A percentile compares a stretch with the other conserved stretches of the same genome.
These are phyloP conservation scores for Temnothorax curvispinosus DNA, from an alignment of 1,140 invertebrate species.

Conservation along the genomic window DNA sequence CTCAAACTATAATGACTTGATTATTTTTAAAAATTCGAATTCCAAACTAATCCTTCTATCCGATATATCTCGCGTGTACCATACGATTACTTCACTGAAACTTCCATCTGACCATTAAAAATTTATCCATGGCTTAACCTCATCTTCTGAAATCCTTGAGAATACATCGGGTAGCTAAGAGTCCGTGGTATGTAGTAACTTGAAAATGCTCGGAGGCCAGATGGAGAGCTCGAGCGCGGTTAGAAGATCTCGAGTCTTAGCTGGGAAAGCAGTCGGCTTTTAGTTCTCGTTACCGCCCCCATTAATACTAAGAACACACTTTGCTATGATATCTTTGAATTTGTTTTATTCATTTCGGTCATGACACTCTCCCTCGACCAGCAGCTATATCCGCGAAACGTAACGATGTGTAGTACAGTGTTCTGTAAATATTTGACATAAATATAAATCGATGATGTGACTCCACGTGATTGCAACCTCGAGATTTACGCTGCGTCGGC, in stretches of 20 bases:
- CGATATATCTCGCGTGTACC: conserved; percentile 68
- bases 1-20: neutral
- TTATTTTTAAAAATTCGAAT: conserved; percentile 34
- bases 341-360: conserved; percentile 48
- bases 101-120: conserved; percentile 70
- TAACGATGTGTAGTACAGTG: neutral
- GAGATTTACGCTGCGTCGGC: conserved; percentile 13
- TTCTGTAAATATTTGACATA: conserved; percentile 41
- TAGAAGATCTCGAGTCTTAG: conserved; percentile 50
- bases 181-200: conserved; percentile 63
- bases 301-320: conserved; percentile 48
- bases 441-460: conserved; percentile 32
- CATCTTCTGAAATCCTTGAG: conserved; percentile 60
- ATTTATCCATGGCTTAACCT: conserved; percentile 73
- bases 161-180: conserved; percentile 39
- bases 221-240: conserved; percentile 59
- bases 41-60: conserved; percentile 46
- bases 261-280: conserved; percentile 39
- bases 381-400: neutral
- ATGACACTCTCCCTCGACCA: neutral
- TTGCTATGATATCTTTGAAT: conserved; percentile 29
- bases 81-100: conserved; percentile 61
- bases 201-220: conserved; percentile 59
- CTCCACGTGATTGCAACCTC: conserved; percentile 14
- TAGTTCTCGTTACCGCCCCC: conserved; percentile 48